Conservation (phyloP, 1,140 invertebrate species). For the Monomorium pharaonis region DNA sequence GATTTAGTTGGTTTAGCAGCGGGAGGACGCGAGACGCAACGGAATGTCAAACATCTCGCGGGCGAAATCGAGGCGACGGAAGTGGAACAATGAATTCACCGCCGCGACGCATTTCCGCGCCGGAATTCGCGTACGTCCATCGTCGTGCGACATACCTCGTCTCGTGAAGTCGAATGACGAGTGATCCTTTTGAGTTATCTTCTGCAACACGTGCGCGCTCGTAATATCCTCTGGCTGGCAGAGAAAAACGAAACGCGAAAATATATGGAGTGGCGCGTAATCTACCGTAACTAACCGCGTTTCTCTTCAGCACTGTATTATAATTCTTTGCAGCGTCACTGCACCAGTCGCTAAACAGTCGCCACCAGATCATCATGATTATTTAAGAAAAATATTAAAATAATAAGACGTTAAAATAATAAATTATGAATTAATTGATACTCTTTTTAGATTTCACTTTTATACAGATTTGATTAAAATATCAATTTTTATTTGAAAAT, state of each 20-base stretch:
- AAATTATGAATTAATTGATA: too few species aligned
- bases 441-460: too few species aligned
- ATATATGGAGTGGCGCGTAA: background rate
- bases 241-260: background rate
- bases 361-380: too few species aligned
- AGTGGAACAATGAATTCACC: conserved; percentile 66
- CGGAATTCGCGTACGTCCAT: conserved; percentile 36
- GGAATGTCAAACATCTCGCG: conserved; percentile 66
- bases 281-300: background rate
- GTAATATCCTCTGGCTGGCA: background rate
- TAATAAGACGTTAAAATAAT: too few species aligned
- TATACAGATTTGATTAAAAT: too few species aligned
- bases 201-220: background rate
- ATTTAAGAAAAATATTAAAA: too few species aligned
- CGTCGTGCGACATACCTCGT: background rate
- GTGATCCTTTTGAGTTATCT: conserved; percentile 33
- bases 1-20: conserved; percentile 66
- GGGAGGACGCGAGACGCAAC: conserved; percentile 49
- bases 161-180: conserved; percentile 12
- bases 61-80: conserved; percentile 64
- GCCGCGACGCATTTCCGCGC: conserved; percentile 52
- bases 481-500: too few species aligned
- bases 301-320: background rate
- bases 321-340: too few species aligned
- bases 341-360: too few species aligned